Evolutionary conservation across 2,888 invertebrate species (phyloP), one percentile per base, ranked within the genome.

Genomic region (Tetragonisca angustula): DNA sequence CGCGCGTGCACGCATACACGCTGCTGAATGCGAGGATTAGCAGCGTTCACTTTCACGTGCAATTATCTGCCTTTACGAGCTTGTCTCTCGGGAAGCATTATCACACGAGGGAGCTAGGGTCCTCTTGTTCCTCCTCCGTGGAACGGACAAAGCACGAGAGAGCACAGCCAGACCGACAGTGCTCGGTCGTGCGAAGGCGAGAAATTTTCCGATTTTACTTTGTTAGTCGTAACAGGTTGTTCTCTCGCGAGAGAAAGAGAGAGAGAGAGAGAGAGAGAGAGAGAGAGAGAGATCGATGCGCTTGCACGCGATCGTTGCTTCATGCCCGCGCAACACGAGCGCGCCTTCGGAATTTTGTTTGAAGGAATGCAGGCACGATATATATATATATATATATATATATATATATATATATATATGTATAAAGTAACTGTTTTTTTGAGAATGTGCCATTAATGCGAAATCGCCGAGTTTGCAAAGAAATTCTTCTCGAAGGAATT

Each of bases 41-140:
- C 82, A 61, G 74, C 83, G 80, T 89, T 89, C 88, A 86, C 88
- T 89, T 89, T 89, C 89, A 84, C 86, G 76, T 76, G 81, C 83
- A 86, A 89, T 89, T 89, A 89, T 89, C 89, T 72, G 67, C 86
- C 81, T 88, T 89, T 86, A 87, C 72, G 86, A 86, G 72, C 79
- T 76, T 70, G 81, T 79, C 89, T 77, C 84, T 62, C 54, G 88
- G 74, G 87, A 84, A 70, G 79, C 79, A 81, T 88, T 89, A 89
- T 77, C 87, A 64, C 67, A 52, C 52, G 67, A 68, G 59, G 32
- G 56, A 68, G 56, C 64, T 65, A n/a, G 68, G n/a, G 24, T 72
- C 61, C 69, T 61, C 65, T 49, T 27, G 54, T 52, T 70, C 32
- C 50, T 65, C 17, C 36, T 27, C 21, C 61, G 32, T 5, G 24